Evolutionary conservation across 1,140 invertebrate genomes (phyloP), one percentile per base, ranked within the genome.

Genomic region (Grapholita molesta): DNA sequence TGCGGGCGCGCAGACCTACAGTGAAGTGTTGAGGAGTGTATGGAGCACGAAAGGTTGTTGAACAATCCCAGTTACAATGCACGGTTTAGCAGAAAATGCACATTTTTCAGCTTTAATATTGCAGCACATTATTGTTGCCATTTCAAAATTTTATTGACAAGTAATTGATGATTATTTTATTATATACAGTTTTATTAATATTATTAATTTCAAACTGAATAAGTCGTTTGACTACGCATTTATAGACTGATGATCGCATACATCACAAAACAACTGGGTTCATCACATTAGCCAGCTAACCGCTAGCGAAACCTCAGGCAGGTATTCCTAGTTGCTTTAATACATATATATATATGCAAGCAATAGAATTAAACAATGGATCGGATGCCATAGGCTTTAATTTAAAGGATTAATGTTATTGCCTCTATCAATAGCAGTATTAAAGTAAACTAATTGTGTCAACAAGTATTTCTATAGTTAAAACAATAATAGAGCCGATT

Each of bases 21-120:
- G n/a, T n/a, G 42, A 73, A 64, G 71, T 70, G 67, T 72, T 32
- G 69, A 53, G 64, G 33, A 21, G 65, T 65, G 53, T 38, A 66
- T 48, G 64, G 52, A 15, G 18, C 66, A 71, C 15, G 53, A 42
- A 18, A 15, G 52, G 65, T 57, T 66, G 53, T 70, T 33, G 33
- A 68, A 71, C 25, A 28, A 66, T 74, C 80, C 77, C 78, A 72
- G 75, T 75, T 76, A 76, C 57, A 30, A 30, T 72, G 77, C 72
- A 80, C 74, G 72, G 71, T 82, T 87, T 79, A 77, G 81, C 69
- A 71, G 78, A 76, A 81, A 83, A 87, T 90, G 86, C 86, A 89
- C 86, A 90, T 89, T 65, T 84, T 79, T 84, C 88, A 88, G 86
- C 85, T 89, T 90, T 87, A 88, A 87, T 76, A 79, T 76, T 82